Conservation (phyloP, 1,140 invertebrate genomes). For the Neotoxoptera formosana region DNA sequence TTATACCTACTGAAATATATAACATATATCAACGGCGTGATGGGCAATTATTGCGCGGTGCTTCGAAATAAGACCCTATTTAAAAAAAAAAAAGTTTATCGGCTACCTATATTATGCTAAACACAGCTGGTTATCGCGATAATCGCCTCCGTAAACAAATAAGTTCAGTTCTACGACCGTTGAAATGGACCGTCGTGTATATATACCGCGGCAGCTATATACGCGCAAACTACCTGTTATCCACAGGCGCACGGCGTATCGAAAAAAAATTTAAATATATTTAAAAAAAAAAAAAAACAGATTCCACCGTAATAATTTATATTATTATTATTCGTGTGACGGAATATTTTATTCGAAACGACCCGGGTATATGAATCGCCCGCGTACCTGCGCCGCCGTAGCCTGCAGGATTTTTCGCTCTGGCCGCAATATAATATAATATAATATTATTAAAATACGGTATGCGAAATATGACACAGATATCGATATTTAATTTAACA, state of each 20-base stretch:
- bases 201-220: too few relatives aligned
- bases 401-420: not conserved
- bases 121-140: not conserved
- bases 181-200: not conserved
- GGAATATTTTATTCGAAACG: conserved; percentile 9
- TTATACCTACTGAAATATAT: not conserved
- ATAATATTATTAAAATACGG: not conserved
- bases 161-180: not conserved
- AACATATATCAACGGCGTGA: too few relatives aligned
- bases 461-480: not conserved
- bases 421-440: not conserved
- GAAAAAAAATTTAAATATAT: not conserved
- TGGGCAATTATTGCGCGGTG: not conserved
- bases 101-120: too few relatives aligned
- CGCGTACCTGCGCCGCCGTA: not conserved
- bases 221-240: not conserved
- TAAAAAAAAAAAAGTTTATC: too few relatives aligned
- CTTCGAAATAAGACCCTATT: not conserved
- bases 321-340: not conserved
- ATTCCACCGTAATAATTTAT: not conserved
- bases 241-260: not conserved
- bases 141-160: not conserved
- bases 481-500: not conserved
- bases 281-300: not conserved
- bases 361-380: not conserved